phyloP scores from a whole-genome alignment of 30 jellyfish, hydroid and myxozoan genomes.

The Turritopsis rubra region DNA sequence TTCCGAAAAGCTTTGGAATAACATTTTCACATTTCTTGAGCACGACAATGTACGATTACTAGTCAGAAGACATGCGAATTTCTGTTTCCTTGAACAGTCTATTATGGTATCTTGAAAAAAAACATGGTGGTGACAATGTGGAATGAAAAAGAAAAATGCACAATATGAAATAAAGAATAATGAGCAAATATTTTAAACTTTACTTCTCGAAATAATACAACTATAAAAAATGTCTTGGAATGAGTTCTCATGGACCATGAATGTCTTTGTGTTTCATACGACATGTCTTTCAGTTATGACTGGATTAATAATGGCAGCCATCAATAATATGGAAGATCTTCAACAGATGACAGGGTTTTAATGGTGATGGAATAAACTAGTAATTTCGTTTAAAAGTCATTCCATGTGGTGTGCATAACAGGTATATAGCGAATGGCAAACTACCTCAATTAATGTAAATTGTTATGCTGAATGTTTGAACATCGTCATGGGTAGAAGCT shows the following conservation, averaged over 20 bases:
- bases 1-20: too few species aligned
- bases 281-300: neutral
- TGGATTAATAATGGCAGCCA: neutral
- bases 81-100: neutral
- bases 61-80: too few species aligned
- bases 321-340: neutral
- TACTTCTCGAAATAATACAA: neutral
- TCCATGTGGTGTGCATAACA: neutral
- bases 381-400: neutral
- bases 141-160: neutral
- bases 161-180: neutral
- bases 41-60: too few species aligned
- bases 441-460: neutral
- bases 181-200: neutral
- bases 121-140: neutral
- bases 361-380: neutral
- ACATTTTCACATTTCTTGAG: too few species aligned
- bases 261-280: neutral
- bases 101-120: neutral
- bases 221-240: neutral
- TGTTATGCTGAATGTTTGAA: neutral
- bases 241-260: neutral
- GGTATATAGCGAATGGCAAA: neutral
- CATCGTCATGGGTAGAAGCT: neutral
- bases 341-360: neutral